A percentile compares a stretch with the other conserved stretches of the same genome.
Conservation (phyloP, 2,888 invertebrate species). For the Noctua pronuba region DNA sequence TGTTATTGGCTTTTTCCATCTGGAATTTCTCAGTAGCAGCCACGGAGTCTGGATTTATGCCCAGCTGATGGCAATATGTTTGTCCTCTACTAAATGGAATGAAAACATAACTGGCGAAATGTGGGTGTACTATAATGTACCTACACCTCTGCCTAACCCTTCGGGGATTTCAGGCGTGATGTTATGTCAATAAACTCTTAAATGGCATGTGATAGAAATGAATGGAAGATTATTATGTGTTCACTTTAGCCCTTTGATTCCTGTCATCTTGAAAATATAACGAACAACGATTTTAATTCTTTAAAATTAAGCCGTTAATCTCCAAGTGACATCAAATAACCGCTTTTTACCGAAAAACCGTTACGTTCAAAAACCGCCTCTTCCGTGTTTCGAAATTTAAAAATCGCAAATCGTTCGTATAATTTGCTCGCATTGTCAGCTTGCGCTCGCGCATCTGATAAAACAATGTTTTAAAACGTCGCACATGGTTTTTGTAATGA, state of each 20-base stretch:
- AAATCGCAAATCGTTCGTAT: slow-evolving; percentile 67
- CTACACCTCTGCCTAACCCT: too few species aligned
- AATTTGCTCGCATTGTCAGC: slow-evolving; percentile 79
- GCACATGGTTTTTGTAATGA: slow-evolving; percentile 64
- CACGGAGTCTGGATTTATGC: too few species aligned
- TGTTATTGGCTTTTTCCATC: too few species aligned
- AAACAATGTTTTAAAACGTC: slow-evolving; percentile 61
- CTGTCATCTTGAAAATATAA: neutral
- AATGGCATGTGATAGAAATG: neutral
- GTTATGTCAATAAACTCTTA: neutral
- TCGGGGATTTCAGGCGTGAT: too few species aligned
- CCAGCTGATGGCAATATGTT: too few species aligned
- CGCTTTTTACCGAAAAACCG: slow-evolving; percentile 53
- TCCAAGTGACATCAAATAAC: slow-evolving; percentile 38
- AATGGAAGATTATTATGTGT: neutral
- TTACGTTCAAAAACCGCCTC: slow-evolving; percentile 68
- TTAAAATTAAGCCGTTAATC: slow-evolving; percentile 28
- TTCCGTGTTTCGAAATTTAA: slow-evolving; percentile 73
- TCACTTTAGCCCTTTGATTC: neutral
- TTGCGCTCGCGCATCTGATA: slow-evolving; percentile 74
- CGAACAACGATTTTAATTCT: neutral
- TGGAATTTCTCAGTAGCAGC: too few species aligned
- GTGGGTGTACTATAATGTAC: too few species aligned
- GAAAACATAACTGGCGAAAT: too few species aligned
- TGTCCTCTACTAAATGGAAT: too few species aligned